These are phyloP conservation scores for Galeopterus variegatus DNA, from an alignment of 2,113 vertebrate genomes.

Conservation along the genomic window DNA sequence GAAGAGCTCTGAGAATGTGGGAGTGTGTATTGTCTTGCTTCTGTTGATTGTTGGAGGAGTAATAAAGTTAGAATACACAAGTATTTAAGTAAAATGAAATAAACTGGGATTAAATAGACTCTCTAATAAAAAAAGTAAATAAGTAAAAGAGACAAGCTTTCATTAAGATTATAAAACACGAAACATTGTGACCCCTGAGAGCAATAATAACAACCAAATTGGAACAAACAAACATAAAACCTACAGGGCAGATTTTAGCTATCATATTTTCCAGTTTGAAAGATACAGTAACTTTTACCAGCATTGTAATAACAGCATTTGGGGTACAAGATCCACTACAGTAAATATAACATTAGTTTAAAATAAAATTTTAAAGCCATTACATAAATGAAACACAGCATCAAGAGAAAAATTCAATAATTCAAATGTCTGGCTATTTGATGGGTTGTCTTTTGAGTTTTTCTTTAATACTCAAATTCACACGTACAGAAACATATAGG, in stretches of 20 bases:
- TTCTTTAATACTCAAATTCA: neutral
- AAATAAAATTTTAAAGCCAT: neutral
- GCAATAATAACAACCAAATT: neutral
- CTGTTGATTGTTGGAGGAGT: neutral
- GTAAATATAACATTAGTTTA: neutral
- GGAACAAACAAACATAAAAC: neutral
- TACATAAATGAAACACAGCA: neutral
- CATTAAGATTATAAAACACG: neutral
- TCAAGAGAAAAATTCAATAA: neutral
- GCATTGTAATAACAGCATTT: neutral
- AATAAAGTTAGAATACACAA: neutral
- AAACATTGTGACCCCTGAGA: neutral
- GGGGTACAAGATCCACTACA: neutral
- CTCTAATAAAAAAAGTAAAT: neutral
- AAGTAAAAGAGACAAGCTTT: neutral
- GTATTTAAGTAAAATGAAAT: neutral
- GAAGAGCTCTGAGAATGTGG: neutral
- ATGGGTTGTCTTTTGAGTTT: neutral
- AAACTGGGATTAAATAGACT: neutral
- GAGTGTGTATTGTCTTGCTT: neutral
- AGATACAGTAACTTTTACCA: neutral
- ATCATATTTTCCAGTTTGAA: neutral
- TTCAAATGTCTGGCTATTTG: neutral
- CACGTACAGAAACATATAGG: neutral
- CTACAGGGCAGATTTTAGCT: neutral